Evolutionary conservation across 1,140 invertebrate species (phyloP).

Genomic region (Heterodera schachtii): DNA sequence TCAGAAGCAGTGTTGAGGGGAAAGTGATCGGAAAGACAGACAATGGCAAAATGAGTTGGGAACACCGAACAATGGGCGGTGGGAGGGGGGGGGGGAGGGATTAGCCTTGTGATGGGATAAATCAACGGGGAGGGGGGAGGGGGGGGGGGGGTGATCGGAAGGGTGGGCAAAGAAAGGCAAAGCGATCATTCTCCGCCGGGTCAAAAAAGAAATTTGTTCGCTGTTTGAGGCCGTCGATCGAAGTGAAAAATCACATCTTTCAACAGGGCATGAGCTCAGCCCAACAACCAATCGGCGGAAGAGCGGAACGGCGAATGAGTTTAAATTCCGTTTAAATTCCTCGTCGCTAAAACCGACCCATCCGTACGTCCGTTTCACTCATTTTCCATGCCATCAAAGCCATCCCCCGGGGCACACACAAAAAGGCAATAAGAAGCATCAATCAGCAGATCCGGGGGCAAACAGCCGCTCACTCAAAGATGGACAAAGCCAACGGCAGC

Average conservation of each 20-base stretch:
- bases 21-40: too few species aligned
- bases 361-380: background rate
- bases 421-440: background rate
- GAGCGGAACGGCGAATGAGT: background rate
- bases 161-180: background rate
- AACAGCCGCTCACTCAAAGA: conserved; percentile 12
- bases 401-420: too few species aligned
- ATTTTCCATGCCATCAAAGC: background rate
- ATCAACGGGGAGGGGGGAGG: too few species aligned
- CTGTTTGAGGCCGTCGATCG: background rate
- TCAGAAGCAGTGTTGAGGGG: too few species aligned
- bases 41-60: too few species aligned
- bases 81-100: too few species aligned
- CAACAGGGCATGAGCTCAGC: background rate
- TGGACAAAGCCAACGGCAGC: background rate
- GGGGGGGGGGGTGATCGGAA: background rate
- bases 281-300: background rate
- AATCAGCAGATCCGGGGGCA: background rate
- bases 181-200: background rate
- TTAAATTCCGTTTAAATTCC: background rate
- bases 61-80: too few species aligned
- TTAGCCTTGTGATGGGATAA: background rate
- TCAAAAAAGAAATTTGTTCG: too few species aligned
- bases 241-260: background rate
- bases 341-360: too few species aligned